Evolutionary conservation across 2,113 vertebrate species (phyloP).

Genomic region (Microcebus jonahi): DNA sequence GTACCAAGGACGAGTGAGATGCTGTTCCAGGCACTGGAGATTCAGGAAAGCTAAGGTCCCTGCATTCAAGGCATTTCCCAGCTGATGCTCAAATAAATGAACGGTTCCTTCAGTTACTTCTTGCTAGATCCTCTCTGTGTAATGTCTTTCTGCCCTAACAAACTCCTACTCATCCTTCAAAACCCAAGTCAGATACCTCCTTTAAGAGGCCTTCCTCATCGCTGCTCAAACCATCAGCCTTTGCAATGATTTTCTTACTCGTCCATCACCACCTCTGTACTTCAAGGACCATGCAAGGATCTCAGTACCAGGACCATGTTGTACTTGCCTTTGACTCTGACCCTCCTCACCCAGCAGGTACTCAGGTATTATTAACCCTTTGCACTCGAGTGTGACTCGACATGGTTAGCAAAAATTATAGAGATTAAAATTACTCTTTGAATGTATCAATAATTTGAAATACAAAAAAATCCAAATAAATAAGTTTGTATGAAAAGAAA

Average conservation of each 20-base stretch:
- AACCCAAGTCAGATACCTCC: not conserved
- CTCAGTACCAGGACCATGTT: not conserved
- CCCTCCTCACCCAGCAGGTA: not conserved
- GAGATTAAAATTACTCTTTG: too few relatives aligned
- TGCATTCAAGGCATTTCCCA: not conserved
- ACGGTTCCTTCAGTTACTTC: not conserved
- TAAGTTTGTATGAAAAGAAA: too few relatives aligned
- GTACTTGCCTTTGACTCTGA: too few relatives aligned
- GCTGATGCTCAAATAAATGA: too few relatives aligned
- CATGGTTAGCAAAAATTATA: too few relatives aligned
- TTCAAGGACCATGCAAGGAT: not conserved
- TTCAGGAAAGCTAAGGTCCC: not conserved
- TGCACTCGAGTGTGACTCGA: too few relatives aligned
- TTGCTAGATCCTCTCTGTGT: not conserved
- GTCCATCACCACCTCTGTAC: not conserved
- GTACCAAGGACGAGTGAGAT: not conserved
- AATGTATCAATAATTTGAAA: too few relatives aligned
- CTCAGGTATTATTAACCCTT: not conserved
- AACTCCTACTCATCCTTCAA: constrained; percentile 20
- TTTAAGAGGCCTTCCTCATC: not conserved
- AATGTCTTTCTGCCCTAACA: not conserved
- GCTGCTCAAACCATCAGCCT: not conserved
- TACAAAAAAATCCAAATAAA: too few relatives aligned
- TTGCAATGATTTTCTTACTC: not conserved
- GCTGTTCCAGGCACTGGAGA: not conserved